Conservation (phyloP, 2,888 invertebrate species). For the Augiades crinisus region DNA sequence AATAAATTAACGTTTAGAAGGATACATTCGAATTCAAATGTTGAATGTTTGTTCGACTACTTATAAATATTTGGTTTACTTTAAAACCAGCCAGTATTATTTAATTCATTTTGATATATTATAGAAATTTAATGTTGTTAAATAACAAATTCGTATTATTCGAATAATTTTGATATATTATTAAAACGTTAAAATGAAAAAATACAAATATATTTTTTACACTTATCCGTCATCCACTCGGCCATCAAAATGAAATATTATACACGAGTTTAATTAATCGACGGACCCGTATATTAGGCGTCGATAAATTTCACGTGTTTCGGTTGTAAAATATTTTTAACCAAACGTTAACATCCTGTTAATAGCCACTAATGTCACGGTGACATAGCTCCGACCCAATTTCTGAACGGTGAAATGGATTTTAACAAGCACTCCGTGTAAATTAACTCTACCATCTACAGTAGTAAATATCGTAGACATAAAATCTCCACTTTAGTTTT, state of each 20-base stretch:
- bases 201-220: no score
- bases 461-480: conserved; percentile 11
- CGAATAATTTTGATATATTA: no score
- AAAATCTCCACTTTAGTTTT: conserved; percentile 4
- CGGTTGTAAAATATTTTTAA: conserved; percentile 53
- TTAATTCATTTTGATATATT: background rate
- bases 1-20: conserved; percentile 13
- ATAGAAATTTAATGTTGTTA: no score
- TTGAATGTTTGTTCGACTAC: background rate
- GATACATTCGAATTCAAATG: conserved; percentile 42
- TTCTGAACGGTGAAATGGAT: conserved; percentile 53
- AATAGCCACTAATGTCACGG: conserved; percentile 62
- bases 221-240: conserved; percentile 36
- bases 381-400: conserved; percentile 54
- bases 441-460: conserved; percentile 20
- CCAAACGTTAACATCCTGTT: conserved; percentile 60
- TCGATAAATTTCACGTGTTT: conserved; percentile 43
- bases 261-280: conserved; percentile 15
- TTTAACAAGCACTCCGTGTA: conserved; percentile 16
- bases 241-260: conserved; percentile 52
- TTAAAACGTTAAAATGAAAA: no score
- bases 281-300: conserved; percentile 30
- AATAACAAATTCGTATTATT: no score
- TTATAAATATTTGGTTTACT: background rate
- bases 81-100: no score